Percentiles rank a stretch among this genome's conserved stretches.
These are phyloP conservation scores for Carduelis carduelis DNA, from an alignment of 2,797 vertebrate species.

Conservation along the genomic window DNA sequence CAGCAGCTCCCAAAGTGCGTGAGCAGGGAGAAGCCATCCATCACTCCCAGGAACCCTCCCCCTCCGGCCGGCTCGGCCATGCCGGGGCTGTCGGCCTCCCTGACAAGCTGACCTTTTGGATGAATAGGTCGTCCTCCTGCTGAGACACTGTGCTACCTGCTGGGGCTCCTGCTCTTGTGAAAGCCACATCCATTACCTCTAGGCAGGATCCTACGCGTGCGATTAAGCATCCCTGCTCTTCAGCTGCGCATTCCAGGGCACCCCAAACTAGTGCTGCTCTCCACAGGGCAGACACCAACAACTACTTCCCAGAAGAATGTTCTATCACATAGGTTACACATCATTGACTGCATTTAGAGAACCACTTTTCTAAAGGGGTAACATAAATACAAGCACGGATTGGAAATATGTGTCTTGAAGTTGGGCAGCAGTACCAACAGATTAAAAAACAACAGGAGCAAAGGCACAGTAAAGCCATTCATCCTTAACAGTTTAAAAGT, in stretches of 20 bases:
- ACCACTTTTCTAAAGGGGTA: conserved; percentile 48
- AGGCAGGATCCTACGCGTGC: conserved; percentile 44
- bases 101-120: conserved; percentile 42
- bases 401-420: conserved; percentile 39
- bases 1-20: neutral
- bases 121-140: conserved; percentile 29
- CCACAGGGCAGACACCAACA: neutral
- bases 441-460: conserved; percentile 54
- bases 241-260: neutral
- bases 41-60: neutral
- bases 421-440: conserved; percentile 39
- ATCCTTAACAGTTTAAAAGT: conserved; percentile 74
- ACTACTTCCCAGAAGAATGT: neutral
- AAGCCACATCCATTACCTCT: conserved; percentile 27
- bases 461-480: conserved; percentile 70
- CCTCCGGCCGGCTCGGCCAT: neutral
- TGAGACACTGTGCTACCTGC: neutral
- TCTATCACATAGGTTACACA: neutral
- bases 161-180: conserved; percentile 30
- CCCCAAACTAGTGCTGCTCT: neutral
- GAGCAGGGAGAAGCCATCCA: conserved; percentile 41
- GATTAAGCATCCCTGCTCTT: neutral
- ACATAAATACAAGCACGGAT: conserved; percentile 47
- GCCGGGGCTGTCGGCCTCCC: neutral
- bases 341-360: neutral